Evolutionary conservation across 2,797 vertebrate species (phyloP).

Genomic region (Euthynnus affinis): DNA sequence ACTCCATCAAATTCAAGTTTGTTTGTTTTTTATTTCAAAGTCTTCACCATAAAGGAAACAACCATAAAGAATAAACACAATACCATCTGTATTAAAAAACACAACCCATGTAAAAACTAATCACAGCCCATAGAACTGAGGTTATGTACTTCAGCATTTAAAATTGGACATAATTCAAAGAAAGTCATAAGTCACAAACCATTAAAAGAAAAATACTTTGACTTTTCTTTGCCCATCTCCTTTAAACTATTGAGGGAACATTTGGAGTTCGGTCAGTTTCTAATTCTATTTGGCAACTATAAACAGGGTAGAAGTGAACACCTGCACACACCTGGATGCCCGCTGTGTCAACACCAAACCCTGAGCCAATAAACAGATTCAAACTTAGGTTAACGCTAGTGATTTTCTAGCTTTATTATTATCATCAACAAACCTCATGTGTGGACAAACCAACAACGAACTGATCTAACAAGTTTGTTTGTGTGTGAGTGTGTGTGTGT

Average conservation of each 20-base stretch:
- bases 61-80: conserved; percentile 36
- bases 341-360: neutral
- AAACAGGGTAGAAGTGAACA: conserved; percentile 1
- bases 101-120: conserved; percentile 51
- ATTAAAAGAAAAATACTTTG: conserved; percentile 10
- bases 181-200: neutral
- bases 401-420: neutral
- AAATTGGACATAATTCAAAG: conserved; percentile 19
- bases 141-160: neutral
- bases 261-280: neutral
- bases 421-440: neutral
- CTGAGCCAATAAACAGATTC: conserved; percentile 2
- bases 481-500: neutral
- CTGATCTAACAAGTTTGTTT: neutral
- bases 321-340: neutral
- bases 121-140: conserved; percentile 22
- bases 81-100: conserved; percentile 42
- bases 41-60: conserved; percentile 56
- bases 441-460: neutral
- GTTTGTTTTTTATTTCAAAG: conserved; percentile 70
- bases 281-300: neutral
- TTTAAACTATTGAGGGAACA: neutral
- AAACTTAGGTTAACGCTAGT: neutral
- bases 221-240: conserved; percentile 5
- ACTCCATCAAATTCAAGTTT: neutral